Evolutionary conservation across 2,797 vertebrate species (phyloP), one percentile per base, ranked within the genome.

Genomic region (Numenius phaeopus): DNA sequence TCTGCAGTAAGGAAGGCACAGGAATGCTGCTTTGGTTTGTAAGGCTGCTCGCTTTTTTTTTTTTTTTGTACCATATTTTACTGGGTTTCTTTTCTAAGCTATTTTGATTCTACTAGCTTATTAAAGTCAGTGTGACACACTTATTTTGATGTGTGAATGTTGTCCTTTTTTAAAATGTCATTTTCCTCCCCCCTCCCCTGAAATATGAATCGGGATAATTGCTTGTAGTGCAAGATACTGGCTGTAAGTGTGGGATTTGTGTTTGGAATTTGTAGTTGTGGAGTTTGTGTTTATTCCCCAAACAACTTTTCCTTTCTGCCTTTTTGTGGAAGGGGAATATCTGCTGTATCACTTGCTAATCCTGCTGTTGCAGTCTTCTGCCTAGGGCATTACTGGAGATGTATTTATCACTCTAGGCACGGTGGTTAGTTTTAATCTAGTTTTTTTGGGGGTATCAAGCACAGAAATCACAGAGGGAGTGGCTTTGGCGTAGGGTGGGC

Each of bases 291-390:
- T 96, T 93, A 52, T 84, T 94, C 52, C 80, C 58, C 42, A 62
- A 72, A 76, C 89, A 88, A 76, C 71, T 70, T 65, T 11, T n/a
- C 6, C 23, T 55, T 88, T 90, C 70, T 30, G 12, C 2, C 13
- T 50, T 49, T 4, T 66, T 66, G 26, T 75, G 69, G 57, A 81
- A 76, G 50, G 8, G 16, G 19, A 59, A 7, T 94, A 90, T 90
- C 75, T 96, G 37, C 90, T 89, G n/a, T 59, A 76, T 93, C 86
- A 46, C 44, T 90, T 84, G 54, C 76, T 82, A 64, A 73, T 92
- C 64, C 70, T 67, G 17, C 83, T 90, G 47, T 79, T 88, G 61
- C 39, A 59, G 49, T 80, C 22, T 70, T 18, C 18, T 6, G 71
- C 87, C 55, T 70, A 18, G 76, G 73, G 73, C 40, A 2, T 29